Base-by-base conservation (phyloP, 2,888 invertebrate genomes). In the Andrena hattorfiana region DNA sequence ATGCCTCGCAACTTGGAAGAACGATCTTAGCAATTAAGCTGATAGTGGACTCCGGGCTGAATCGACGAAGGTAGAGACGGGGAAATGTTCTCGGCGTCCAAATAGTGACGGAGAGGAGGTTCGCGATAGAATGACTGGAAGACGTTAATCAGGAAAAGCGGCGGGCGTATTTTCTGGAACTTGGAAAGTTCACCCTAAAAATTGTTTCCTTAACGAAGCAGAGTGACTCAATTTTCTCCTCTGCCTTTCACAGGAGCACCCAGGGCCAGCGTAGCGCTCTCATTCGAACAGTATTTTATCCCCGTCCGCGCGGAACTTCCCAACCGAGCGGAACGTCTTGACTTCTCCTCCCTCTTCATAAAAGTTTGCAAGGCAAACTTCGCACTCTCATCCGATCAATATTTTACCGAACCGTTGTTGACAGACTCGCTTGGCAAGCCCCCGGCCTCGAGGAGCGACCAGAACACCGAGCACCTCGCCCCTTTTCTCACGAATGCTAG, bases 281-380 rank as follows among this genome's bases (percentile, higher is more conserved):
- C 23, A 26, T 56, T 54, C 67, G 51, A 68, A 20, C 30, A 35
- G 54, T 26, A 35, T 68, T 56, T 54, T 32, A 5, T 54, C 30
- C 20, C 16, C 4, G 8, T 60, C 13, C 13, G 13, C 70, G 10
- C 26, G 28, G 28, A 48, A 59, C 48, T 28, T 42, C 13, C 60
- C 28, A 70, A 60, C 70, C 60, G 60, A 60, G 60, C 20, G 48
- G 42, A 59, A 49, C 30, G 62, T 49, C 71, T 48, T 23, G 62
- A 62, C 60, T 60, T 28, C 62, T 71, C 28, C 60, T 28, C 28
- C 28, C 71, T 49, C 71, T 35, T 71, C 62, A 42, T 60, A 62
- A 71, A 62, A 71, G 62, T 71, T 71, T 71, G 32, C 71, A 23
- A 62, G 30, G 62, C 62, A 71, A 71, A 71, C 42, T 71, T 62